Conservation (phyloP, 2,888 invertebrate species). For the Podotricha telesiphe region DNA sequence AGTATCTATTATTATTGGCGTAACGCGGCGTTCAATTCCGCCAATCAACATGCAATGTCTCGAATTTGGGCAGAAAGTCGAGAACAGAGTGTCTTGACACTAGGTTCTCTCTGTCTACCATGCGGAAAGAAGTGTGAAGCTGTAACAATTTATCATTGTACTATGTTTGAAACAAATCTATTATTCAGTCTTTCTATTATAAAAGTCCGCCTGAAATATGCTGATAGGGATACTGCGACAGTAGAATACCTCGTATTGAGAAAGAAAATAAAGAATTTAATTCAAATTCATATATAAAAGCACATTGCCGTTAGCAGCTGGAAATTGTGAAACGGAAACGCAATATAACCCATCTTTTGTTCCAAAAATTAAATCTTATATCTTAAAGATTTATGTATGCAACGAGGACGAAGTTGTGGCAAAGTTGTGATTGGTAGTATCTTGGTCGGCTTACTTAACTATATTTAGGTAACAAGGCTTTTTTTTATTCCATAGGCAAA, state of each 20-base stretch:
- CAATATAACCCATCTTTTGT: background rate
- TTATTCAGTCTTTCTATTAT: background rate
- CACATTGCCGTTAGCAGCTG: background rate
- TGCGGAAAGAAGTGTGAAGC: no score
- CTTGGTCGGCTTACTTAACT: background rate
- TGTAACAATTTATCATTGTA: background rate
- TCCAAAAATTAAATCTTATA: background rate
- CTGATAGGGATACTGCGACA: background rate
- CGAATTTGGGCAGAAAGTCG: no score
- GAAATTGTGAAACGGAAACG: background rate
- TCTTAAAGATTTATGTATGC: background rate
- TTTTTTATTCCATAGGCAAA: no score
- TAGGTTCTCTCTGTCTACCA: no score
- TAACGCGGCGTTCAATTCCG: no score
- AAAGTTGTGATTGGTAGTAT: background rate
- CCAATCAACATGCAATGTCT: no score
- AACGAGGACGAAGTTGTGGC: background rate
- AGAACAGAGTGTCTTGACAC: no score
- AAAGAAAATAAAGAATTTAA: slow-evolving; percentile 26
- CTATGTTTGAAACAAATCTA: background rate
- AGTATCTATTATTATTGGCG: no score
- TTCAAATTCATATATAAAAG: slow-evolving; percentile 12
- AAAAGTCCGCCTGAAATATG: slow-evolving; percentile 12
- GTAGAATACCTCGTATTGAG: slow-evolving; percentile 5
- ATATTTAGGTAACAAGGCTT: background rate